These are phyloP conservation scores for Pinctada fucata DNA, from an alignment of 2,888 invertebrate species.

Conservation along the genomic window DNA sequence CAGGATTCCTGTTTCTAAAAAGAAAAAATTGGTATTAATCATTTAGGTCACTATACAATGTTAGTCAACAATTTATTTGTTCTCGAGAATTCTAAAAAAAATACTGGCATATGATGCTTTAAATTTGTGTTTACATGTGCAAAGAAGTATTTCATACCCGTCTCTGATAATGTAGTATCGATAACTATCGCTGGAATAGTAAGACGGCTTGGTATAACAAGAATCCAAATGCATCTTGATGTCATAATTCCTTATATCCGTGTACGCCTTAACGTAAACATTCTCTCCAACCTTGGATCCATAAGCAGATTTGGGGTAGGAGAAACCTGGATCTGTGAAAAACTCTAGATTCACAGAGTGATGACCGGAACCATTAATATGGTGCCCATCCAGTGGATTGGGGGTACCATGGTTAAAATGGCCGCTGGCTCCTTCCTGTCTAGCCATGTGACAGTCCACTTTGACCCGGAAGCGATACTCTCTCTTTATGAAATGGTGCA, in stretches of 20 bases:
- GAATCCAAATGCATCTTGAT: constrained; percentile 44
- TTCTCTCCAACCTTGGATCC: constrained; percentile 39
- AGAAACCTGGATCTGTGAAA: constrained; percentile 39
- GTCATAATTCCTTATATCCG: constrained; percentile 38
- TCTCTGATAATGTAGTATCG: constrained; percentile 41
- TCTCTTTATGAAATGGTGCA: constrained; percentile 45
- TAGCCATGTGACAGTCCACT: constrained; percentile 47
- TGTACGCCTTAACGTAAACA: constrained; percentile 48
- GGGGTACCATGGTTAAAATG: constrained; percentile 39
- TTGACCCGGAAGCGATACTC: constrained; percentile 49
- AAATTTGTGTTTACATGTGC: too few relatives aligned
- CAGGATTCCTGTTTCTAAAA: too few relatives aligned
- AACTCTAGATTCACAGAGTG: constrained; percentile 41
- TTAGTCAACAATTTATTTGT: too few relatives aligned
- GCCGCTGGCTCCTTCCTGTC: constrained; percentile 35
- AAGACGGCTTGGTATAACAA: constrained; percentile 45
- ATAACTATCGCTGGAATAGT: constrained; percentile 20
- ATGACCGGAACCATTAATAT: constrained; percentile 33
- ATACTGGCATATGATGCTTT: too few relatives aligned
- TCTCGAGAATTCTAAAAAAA: too few relatives aligned
- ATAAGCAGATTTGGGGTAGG: constrained; percentile 29
- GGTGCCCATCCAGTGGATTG: constrained; percentile 2
- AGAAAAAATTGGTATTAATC: too few relatives aligned
- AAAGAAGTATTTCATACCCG: constrained; percentile 33
- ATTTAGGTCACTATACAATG: too few relatives aligned